Conservation (phyloP, 2,888 invertebrate species). For the Leucophora obtusa region DNA sequence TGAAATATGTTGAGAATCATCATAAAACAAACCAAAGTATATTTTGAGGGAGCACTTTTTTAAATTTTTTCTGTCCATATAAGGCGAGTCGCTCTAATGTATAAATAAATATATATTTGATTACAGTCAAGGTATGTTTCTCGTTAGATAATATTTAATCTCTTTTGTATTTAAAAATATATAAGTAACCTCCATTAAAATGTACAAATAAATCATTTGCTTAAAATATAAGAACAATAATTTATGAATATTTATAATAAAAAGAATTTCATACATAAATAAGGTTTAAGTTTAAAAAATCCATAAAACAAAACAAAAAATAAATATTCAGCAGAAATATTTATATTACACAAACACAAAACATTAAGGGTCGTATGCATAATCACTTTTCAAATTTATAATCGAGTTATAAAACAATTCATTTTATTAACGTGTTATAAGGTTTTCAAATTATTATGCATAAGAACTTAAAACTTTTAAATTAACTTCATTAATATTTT, state of each 20-base stretch:
- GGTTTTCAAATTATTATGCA: too few species aligned
- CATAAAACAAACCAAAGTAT: too few species aligned
- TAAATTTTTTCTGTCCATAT: too few species aligned
- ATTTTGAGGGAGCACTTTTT: too few species aligned
- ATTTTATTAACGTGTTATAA: too few species aligned
- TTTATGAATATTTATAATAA: neutral
- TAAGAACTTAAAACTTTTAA: conserved; percentile 54
- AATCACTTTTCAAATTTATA: too few species aligned
- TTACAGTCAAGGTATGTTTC: neutral
- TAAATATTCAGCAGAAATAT: conserved; percentile 8
- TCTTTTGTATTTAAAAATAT: neutral
- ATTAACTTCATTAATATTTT: conserved; percentile 53
- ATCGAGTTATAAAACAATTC: too few species aligned
- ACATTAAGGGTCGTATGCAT: too few species aligned
- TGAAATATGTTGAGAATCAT: too few species aligned
- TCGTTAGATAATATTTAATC: neutral
- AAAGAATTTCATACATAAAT: conserved; percentile 38
- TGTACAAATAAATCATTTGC: conserved; percentile 30
- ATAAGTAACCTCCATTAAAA: neutral
- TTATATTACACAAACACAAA: conserved; percentile 12
- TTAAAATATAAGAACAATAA: conserved; percentile 16
- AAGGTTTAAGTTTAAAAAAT: conserved; percentile 35
- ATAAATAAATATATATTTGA: neutral
- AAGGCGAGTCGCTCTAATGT: too few species aligned
- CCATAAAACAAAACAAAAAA: conserved; percentile 8